Evolutionary conservation across 2,888 invertebrate genomes (phyloP), one percentile per base, ranked within the genome.

Genomic region (Aporophyla nigra): DNA sequence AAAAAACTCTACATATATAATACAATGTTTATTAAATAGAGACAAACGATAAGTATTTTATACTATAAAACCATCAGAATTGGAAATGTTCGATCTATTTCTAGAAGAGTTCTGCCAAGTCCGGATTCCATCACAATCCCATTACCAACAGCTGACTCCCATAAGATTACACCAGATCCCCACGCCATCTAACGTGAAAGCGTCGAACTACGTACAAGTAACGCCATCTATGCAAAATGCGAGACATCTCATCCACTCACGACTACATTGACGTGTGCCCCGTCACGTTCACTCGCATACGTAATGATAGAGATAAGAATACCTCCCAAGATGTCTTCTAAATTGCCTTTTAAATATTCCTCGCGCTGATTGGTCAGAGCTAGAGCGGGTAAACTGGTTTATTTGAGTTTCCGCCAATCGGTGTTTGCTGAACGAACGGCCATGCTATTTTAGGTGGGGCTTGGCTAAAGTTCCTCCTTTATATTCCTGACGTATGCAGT

Each of bases 391-490:
- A 91, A 92, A 93, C 91, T 90, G 90, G 92, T 93, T 93, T 92
- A 86, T 90, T 91, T 89, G 86, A 86, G 89, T 90, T 92, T 91
- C 92, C 91, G 91, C 96, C 96, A 96, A 96, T 96, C 87, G 89
- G 91, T 91, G 91, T 91, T 89, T 84, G 90, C 88, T 79, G 89
- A 92, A 88, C 86, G 88, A 92, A 91, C 96, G 93, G 96, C 96
- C 96, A 96, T 96, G 91, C 93, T 95, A 92, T 90, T 96, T 95
- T 91, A 96, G 96, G 96, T 94, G 96, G 95, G 88, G 96, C 92
- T 90, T 90, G 86, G 81, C 76, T 84, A 89, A 91, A 94, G 94
- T 92, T 93, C 95, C 96, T 96, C 96, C 96, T 96, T 96, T 94
- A 94, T 95, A 96, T 96, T 96, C 96, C 93, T 94, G 93, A 95